phyloP scores from a whole-genome alignment of 2,797 vertebrate species.

The Eidolon dupreanum region DNA sequence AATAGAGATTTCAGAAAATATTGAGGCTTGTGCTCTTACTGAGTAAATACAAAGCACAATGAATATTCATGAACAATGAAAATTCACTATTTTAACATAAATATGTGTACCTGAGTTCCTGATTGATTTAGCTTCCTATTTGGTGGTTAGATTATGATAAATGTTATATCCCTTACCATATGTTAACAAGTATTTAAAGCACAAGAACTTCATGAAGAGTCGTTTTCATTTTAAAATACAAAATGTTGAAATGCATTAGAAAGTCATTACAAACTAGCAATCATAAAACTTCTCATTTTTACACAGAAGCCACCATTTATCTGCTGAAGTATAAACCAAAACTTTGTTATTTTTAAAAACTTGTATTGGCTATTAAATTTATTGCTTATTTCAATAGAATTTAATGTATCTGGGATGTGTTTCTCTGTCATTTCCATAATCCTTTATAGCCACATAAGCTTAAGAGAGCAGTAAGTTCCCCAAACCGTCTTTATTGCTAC shows the following conservation, averaged over 20 bases:
- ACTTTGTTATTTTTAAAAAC: not conserved
- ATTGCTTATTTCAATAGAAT: constrained; percentile 21
- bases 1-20: constrained; percentile 60
- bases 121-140: constrained; percentile 34
- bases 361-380: not conserved
- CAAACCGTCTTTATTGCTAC: not conserved
- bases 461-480: not conserved
- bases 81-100: constrained; percentile 56
- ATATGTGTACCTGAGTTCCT: constrained; percentile 33
- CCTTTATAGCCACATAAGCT: not conserved
- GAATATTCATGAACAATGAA: constrained; percentile 59
- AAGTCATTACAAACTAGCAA: constrained; percentile 7
- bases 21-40: constrained; percentile 24
- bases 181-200: constrained; percentile 22
- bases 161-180: not conserved
- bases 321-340: not conserved
- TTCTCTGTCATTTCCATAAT: not conserved
- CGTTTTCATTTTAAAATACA: constrained; percentile 18
- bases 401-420: not conserved
- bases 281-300: constrained; percentile 23
- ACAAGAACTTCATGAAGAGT: constrained; percentile 16
- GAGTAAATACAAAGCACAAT: constrained; percentile 52
- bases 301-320: not conserved
- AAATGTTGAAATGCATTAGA: constrained; percentile 18
- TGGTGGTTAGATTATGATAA: not conserved